These are phyloP conservation scores for Pelochelys cantorii DNA, from an alignment of 2,797 vertebrate genomes.

Conservation along the genomic window DNA sequence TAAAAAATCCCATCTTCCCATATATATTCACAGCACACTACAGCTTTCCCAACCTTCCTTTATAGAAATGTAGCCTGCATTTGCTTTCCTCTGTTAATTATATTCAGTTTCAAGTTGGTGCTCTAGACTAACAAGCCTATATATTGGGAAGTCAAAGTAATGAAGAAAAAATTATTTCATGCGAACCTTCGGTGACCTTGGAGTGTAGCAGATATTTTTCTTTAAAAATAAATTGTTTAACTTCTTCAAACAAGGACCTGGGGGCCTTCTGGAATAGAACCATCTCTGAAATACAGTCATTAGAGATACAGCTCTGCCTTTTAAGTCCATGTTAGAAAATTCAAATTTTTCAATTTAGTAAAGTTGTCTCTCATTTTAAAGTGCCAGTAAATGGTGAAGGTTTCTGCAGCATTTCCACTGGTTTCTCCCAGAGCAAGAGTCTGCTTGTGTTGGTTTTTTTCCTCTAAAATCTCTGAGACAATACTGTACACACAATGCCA, in stretches of 20 bases:
- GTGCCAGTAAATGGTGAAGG: conserved; percentile 33
- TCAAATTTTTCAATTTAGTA: conserved; percentile 68
- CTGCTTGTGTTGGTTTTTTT: conserved; percentile 19
- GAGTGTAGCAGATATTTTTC: conserved; percentile 64
- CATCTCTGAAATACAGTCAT: conserved; percentile 48
- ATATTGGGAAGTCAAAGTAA: conserved; percentile 54
- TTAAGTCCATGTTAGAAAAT: conserved; percentile 71
- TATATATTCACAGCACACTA: conserved; percentile 4
- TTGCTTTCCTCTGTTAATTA: conserved; percentile 33
- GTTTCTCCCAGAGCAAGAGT: conserved; percentile 44
- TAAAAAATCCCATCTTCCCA: background rate
- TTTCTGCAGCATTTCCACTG: conserved; percentile 65
- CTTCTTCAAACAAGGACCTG: conserved; percentile 74
- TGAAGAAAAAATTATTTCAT: conserved; percentile 47
- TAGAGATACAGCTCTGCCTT: conserved; percentile 66
- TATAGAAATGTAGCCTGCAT: background rate
- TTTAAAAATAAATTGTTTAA: conserved; percentile 56
- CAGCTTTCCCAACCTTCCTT: conserved; percentile 23
- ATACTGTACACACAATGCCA: background rate
- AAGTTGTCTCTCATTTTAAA: conserved; percentile 61
- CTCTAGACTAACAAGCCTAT: conserved; percentile 47
- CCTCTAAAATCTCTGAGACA: conserved; percentile 5
- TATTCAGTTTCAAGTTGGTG: background rate
- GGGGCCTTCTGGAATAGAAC: conserved; percentile 52
- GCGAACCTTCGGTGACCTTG: conserved; percentile 72